Evolutionary conservation across 2,113 vertebrate species (phyloP), one percentile per base, ranked within the genome.

Genomic region (Onychostoma macrolepis): DNA sequence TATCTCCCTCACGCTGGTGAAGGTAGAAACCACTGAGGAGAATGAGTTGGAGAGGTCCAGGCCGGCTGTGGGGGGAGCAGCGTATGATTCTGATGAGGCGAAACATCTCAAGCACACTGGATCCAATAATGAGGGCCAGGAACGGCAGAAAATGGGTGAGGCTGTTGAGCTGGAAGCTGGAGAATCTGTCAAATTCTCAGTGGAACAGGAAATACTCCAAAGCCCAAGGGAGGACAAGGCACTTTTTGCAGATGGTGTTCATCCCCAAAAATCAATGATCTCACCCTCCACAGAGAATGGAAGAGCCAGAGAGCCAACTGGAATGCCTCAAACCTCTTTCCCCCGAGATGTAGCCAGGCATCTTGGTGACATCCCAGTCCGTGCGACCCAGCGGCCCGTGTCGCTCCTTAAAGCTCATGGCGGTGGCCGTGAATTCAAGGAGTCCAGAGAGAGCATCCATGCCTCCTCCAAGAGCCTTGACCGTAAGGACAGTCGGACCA

Each of bases 1-100:
- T 94, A 98, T 98, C 94, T 97, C 97, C 90, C 96, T 98, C 91
- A 98, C 97, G 91, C 95, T 98, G 89, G 97, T 98, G 90, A 98
- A 97, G 94, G 96, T 98, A 91, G 97, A 98, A 94, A 93, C 96
- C 83, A 90, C 95, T 82, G 94, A 94, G 87, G 95, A 93, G 85
- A 91, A 94, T 92, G 95, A 93, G 82, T 92, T 89, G 79, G 94
- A 94, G 61, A 87, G 78, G 88, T 87, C 90, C 89, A 92, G 85
- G 90, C 90, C 85, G n/a, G 82, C 43, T 86, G 65, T 84, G 80
- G 89, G 67, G 58, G 87, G 74, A 63, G 87, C 36, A 6, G 53
- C 43, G 53, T 75, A 63, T 13, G 75, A 69, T 9, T 80, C 53
- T 9, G 84, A 28, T 67, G 89, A 21, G 36, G 61, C 79, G 13